Evolutionary conservation across 1,140 invertebrate genomes (phyloP).

Genomic region (Hesperophylax magnus): DNA sequence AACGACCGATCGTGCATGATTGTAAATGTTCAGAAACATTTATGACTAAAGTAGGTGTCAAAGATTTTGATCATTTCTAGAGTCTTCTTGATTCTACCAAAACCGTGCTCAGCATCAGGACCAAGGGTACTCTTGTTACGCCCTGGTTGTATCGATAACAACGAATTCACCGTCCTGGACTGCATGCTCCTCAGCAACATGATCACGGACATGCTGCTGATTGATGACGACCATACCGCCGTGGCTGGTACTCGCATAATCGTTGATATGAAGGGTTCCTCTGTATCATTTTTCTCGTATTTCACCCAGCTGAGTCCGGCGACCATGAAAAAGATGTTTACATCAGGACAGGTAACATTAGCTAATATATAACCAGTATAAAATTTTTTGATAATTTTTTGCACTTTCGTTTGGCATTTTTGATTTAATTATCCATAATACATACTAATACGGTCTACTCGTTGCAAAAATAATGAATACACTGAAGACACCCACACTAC

Average conservation of each 20-base stretch:
- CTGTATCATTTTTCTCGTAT: slow-evolving; percentile 60
- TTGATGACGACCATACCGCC: slow-evolving; percentile 61
- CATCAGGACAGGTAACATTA: slow-evolving; percentile 65
- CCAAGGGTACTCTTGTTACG: slow-evolving; percentile 69
- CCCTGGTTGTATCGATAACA: slow-evolving; percentile 64
- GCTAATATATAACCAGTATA: too few species aligned
- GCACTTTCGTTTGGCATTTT: too few species aligned
- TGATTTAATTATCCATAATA: too few species aligned
- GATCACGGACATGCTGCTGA: slow-evolving; percentile 47
- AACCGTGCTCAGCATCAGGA: slow-evolving; percentile 62
- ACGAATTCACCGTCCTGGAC: slow-evolving; percentile 60
- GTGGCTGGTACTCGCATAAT: slow-evolving; percentile 60
- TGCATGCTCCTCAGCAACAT: slow-evolving; percentile 62
- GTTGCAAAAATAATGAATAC: too few species aligned
- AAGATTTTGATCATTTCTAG: slow-evolving; percentile 26
- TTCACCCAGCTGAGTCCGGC: slow-evolving; percentile 67
- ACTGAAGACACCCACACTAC: too few species aligned
- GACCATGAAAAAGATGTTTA: slow-evolving; percentile 70
- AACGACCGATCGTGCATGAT: too few species aligned
- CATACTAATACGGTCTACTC: too few species aligned
- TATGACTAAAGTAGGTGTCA: too few species aligned
- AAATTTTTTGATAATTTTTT: too few species aligned
- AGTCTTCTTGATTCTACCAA: slow-evolving; percentile 53
- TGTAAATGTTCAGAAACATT: too few species aligned
- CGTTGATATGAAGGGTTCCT: slow-evolving; percentile 64